A percentile compares a stretch with the other conserved stretches of the same genome.
Evolutionary conservation across 1,140 invertebrate genomes (phyloP).

Genomic region (Sycophaga agraensis): DNA sequence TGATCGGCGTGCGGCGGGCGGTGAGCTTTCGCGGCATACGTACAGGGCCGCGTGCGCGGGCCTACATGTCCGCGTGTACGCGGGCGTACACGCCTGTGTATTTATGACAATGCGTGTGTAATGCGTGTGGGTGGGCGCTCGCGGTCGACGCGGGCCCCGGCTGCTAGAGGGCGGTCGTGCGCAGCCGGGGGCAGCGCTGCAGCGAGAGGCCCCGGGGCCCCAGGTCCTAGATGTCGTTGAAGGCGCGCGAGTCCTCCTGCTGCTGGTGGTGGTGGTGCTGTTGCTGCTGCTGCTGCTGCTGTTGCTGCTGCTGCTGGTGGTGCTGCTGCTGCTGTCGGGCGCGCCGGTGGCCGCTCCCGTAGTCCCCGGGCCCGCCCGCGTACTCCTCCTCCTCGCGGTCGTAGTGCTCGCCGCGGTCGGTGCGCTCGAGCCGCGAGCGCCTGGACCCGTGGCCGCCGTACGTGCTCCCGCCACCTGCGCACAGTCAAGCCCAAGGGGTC

Average conservation of each 20-base stretch:
- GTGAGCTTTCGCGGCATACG: too few relatives aligned
- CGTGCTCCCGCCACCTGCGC: constrained; percentile 21
- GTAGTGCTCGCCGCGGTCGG: constrained; percentile 48
- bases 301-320: neutral
- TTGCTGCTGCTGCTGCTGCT: constrained; percentile 29
- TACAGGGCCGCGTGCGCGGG: too few relatives aligned
- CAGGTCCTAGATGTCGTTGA: constrained; percentile 57
- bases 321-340: constrained; percentile 31
- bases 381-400: constrained; percentile 50
- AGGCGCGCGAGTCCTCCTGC: constrained; percentile 51
- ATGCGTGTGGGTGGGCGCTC: too few relatives aligned
- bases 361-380: constrained; percentile 36
- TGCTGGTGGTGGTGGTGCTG: constrained; percentile 28
- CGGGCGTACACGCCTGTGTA: neutral
- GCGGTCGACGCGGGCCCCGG: neutral
- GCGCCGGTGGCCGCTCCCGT: constrained; percentile 33
- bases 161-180: constrained; percentile 55
- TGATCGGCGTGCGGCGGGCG: too few relatives aligned
- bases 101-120: neutral
- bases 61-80: too few relatives aligned
- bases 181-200: constrained; percentile 55
- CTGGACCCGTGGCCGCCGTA: constrained; percentile 40
- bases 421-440: constrained; percentile 48
- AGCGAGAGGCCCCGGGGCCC: constrained; percentile 57
- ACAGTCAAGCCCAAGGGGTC: neutral